These are phyloP conservation scores for Myocastor coypus DNA, from an alignment of 2,113 vertebrate species.

Conservation along the genomic window DNA sequence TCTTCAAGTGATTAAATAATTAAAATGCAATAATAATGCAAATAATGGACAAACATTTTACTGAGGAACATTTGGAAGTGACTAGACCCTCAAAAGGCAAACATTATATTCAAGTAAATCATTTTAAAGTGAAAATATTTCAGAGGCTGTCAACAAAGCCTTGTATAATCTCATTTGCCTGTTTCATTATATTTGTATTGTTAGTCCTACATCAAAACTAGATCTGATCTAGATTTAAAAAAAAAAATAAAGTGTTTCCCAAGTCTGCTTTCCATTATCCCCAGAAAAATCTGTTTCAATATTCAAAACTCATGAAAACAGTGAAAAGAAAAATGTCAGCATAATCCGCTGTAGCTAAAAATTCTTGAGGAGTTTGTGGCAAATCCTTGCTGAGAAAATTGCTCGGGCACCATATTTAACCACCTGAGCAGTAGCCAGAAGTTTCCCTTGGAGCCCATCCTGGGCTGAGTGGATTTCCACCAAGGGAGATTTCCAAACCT, in stretches of 20 bases:
- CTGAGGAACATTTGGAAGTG: constrained; percentile 56
- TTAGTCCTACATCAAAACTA: constrained; percentile 62
- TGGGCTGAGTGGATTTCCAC: constrained; percentile 42
- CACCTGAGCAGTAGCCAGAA: constrained; percentile 44
- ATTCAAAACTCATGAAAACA: constrained; percentile 77
- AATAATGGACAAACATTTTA: constrained; percentile 53
- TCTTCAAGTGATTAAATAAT: constrained; percentile 62
- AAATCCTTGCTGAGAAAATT: constrained; percentile 51
- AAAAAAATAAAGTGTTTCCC: constrained; percentile 59
- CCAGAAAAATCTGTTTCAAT: constrained; percentile 72
- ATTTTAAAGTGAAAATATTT: constrained; percentile 64
- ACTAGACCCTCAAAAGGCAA: constrained; percentile 45
- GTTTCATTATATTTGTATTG: constrained; percentile 62
- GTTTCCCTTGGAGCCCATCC: neutral
- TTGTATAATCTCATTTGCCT: constrained; percentile 62
- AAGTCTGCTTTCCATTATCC: constrained; percentile 74
- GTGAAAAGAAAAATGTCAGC: constrained; percentile 73
- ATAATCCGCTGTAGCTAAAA: constrained; percentile 57
- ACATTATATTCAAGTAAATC: constrained; percentile 56
- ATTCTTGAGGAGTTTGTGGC: constrained; percentile 24
- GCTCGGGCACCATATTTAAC: constrained; percentile 9
- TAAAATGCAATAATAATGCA: constrained; percentile 56
- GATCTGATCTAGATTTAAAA: constrained; percentile 46
- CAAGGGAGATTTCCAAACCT: neutral
- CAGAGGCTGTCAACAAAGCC: constrained; percentile 58